Percentiles rank a stretch among this genome's conserved stretches.
phyloP scores from a whole-genome alignment of 2,888 invertebrate genomes.

The Melipona bicolor region DNA sequence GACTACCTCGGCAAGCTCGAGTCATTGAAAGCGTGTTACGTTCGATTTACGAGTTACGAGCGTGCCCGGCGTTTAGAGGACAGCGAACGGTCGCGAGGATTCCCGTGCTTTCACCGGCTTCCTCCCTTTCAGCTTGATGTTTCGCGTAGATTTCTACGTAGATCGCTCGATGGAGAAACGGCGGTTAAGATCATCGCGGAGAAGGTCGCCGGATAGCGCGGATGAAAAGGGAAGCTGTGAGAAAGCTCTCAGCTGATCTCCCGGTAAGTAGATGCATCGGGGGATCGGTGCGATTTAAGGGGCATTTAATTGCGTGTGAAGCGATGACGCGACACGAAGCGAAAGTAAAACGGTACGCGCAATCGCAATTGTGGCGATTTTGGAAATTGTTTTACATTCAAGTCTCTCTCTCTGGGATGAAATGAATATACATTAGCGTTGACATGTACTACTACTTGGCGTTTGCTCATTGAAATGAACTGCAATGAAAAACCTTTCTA shows the following conservation, averaged over 20 bases:
- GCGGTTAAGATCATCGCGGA: background rate
- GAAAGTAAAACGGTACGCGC: background rate
- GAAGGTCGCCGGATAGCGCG: background rate
- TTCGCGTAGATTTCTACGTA: background rate
- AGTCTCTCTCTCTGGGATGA: too few relatives aligned
- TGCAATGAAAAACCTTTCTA: too few relatives aligned
- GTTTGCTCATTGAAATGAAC: too few relatives aligned
- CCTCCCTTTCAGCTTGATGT: background rate
- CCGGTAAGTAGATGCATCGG: conserved; percentile 13
- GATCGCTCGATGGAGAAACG: background rate
- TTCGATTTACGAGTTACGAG: conserved; percentile 53
- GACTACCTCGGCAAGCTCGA: conserved; percentile 35
- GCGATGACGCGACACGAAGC: background rate
- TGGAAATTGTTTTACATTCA: background rate
- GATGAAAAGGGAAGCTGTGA: conserved; percentile 15
- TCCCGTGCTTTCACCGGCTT: background rate
- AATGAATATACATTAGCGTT: too few relatives aligned
- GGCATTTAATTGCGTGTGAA: conserved; percentile 12
- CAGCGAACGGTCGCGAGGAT: background rate
- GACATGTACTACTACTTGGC: too few relatives aligned
- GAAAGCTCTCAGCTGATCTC: conserved; percentile 31
- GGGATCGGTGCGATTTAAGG: conserved; percentile 10
- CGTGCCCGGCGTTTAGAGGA: conserved; percentile 36
- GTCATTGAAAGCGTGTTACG: conserved; percentile 44
- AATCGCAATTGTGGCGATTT: background rate